Evolutionary conservation across 2,113 vertebrate genomes (phyloP).

Genomic region (Aplodontia rufa): DNA sequence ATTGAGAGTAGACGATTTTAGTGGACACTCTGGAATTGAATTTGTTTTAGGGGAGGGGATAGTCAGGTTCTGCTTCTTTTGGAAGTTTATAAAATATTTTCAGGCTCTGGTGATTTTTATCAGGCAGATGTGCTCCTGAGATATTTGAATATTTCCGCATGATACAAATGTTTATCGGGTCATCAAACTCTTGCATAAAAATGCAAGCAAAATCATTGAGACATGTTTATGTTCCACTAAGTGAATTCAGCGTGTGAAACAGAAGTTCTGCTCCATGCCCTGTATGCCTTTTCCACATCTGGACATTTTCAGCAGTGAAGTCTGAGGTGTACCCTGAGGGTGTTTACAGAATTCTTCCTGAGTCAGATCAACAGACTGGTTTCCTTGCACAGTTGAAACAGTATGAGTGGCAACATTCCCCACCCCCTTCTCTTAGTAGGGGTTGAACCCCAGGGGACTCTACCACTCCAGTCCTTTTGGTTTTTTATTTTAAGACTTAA

Average conservation of each 20-base stretch:
- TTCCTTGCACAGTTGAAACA: background rate
- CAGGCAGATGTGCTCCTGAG: background rate
- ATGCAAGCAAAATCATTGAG: conserved; percentile 24
- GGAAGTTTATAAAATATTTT: background rate
- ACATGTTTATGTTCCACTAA: conserved; percentile 53
- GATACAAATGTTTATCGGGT: conserved; percentile 52
- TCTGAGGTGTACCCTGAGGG: background rate
- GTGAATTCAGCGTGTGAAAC: conserved; percentile 7
- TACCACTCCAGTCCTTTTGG: too few species aligned
- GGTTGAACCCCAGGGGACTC: too few species aligned
- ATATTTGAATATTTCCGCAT: conserved; percentile 27
- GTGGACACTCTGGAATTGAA: background rate
- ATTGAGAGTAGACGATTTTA: background rate
- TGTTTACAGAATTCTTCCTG: conserved; percentile 38
- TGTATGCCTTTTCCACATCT: background rate
- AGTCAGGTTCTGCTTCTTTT: background rate
- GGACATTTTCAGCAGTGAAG: background rate
- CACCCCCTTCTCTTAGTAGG: background rate
- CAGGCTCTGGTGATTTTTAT: background rate
- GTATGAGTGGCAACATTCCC: background rate
- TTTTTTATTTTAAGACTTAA: background rate
- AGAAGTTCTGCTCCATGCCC: background rate
- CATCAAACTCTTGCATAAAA: conserved; percentile 55
- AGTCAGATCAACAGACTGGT: background rate
- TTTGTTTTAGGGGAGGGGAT: background rate